Base-by-base conservation (phyloP, 2,888 invertebrate species). In the Eledone cirrhosa region DNA sequence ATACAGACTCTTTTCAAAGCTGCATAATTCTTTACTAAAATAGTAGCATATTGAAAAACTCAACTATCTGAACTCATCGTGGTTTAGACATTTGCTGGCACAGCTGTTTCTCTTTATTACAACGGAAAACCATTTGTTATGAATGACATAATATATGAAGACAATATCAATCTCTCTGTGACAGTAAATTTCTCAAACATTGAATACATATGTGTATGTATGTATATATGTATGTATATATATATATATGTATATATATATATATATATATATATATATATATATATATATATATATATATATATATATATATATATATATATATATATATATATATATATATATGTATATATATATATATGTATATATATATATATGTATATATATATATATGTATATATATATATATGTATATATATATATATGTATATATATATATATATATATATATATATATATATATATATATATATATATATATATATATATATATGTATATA, bases 321-420 rank as follows among this genome's bases (percentile, higher is more conserved):
- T 24, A 2, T 16, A 59, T 14, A 59, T 14, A 59, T 11, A 59
- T 13, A 4, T 0, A 5, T 14, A 59, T 53, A 53, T 53, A 53
- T 53, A 53, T 53, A 53, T 53, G 19, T 53, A 53, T 19, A 16
- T 53, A 53, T 19, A 53, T 53, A 53, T 19, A 53, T 53, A 53
- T 19, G 19, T 53, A 53, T 19, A 53, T 19, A 53, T 53, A 53
- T 53, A 53, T 53, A 53, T 53, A 53, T 53, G 19, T 53, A 53
- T 53, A 53, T 53, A 53, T 53, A 53, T 53, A 53, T 53, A 53
- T 53, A 53, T 53, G 19, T 53, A 53, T 53, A 53, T 53, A 53
- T 53, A 53, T 53, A 53, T 53, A 53, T 53, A 53, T 53, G 19
- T 53, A 53, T 53, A 53, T 53, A 53, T 53, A 53, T 19, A 13